phyloP scores from a whole-genome alignment of 37 sponge, comb jelly and placozoan species.

The Halichondria panicea region DNA sequence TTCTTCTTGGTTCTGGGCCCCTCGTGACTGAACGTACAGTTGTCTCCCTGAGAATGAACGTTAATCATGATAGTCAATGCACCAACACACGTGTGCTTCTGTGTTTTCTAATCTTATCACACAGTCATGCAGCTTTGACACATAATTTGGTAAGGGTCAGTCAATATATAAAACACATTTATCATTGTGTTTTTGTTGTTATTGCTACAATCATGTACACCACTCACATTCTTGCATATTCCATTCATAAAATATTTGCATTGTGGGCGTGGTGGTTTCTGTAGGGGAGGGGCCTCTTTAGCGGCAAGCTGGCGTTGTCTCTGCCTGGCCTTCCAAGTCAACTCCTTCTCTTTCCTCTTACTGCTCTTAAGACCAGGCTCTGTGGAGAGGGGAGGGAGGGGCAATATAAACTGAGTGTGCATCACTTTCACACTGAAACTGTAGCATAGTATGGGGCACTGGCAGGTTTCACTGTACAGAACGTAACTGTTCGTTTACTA shows the following conservation, averaged over 20 bases:
- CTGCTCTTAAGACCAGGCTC: no score
- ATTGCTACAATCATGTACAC: slow-evolving; percentile 10
- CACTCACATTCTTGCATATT: slow-evolving; percentile 69
- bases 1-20: slow-evolving; percentile 68
- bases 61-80: background rate
- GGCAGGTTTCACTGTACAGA: no score
- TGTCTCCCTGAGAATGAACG: slow-evolving; percentile 55
- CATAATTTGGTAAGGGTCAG: no score
- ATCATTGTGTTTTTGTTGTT: no score
- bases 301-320: background rate
- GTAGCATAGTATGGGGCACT: no score
- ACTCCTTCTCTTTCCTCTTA: slow-evolving; percentile 37
- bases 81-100: background rate
- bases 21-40: slow-evolving; percentile 73
- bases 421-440: no score
- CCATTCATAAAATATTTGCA: slow-evolving; percentile 71
- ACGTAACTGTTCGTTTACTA: no score
- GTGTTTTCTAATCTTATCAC: background rate
- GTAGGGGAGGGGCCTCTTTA: background rate
- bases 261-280: slow-evolving; percentile 14
- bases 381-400: no score
- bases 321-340: background rate
- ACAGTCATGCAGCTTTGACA: background rate
- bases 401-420: no score
- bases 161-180: no score